Evolutionary conservation across 2,113 vertebrate species (phyloP).

Genomic region (Takifugu bimaculatus): DNA sequence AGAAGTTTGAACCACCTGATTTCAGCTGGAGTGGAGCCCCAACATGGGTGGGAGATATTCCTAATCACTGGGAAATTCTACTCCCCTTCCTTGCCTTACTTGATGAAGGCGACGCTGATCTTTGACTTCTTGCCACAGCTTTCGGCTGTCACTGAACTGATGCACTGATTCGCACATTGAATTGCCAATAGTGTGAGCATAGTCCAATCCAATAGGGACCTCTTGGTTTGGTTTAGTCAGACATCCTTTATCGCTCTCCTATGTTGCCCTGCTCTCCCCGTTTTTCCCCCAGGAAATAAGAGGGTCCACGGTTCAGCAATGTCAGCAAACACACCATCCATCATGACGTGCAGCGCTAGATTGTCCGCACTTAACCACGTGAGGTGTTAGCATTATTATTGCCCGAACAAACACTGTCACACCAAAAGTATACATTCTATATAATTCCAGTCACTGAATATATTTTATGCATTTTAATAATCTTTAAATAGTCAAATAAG

Average conservation of each 20-base stretch:
- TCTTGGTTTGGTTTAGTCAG: constrained; percentile 65
- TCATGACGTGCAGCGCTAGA: constrained; percentile 47
- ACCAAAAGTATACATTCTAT: not conserved
- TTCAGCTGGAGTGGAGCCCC: constrained; percentile 38
- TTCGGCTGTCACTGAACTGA: constrained; percentile 43
- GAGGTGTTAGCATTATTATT: constrained; percentile 45
- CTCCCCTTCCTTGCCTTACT: constrained; percentile 23
- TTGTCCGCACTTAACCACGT: constrained; percentile 49
- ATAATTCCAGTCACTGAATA: not conserved
- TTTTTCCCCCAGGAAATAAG: constrained; percentile 71
- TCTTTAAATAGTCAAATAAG: too few species aligned
- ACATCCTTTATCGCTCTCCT: constrained; percentile 55
- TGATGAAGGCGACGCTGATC: constrained; percentile 41
- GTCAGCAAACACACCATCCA: constrained; percentile 74
- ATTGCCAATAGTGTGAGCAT: constrained; percentile 44
- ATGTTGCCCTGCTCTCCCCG: constrained; percentile 39
- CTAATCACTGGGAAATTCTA: constrained; percentile 46
- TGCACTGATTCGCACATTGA: constrained; percentile 46
- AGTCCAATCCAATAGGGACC: constrained; percentile 49
- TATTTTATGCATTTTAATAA: too few species aligned
- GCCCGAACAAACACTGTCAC: constrained; percentile 21
- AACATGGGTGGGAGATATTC: constrained; percentile 38
- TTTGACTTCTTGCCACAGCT: constrained; percentile 39
- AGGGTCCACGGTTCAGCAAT: constrained; percentile 66
- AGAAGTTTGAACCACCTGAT: constrained; percentile 42